These are phyloP conservation scores for Anthrax anthrax DNA, from an alignment of 2,888 invertebrate genomes.

Conservation along the genomic window DNA sequence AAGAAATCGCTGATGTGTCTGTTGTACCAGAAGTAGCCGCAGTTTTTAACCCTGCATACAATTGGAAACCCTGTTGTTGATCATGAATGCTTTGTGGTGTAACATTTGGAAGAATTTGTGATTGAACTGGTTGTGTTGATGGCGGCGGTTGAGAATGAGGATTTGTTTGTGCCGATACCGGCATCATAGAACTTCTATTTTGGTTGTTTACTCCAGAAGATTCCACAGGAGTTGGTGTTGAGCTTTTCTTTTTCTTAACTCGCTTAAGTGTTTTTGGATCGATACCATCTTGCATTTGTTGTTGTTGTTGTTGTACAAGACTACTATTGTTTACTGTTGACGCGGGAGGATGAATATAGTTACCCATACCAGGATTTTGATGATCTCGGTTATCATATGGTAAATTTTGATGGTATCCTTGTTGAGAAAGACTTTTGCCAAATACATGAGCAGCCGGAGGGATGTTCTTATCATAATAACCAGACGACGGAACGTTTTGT, in stretches of 20 bases:
- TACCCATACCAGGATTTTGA: constrained; percentile 8
- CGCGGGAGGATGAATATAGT: constrained; percentile 15
- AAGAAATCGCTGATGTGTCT: constrained; percentile 38
- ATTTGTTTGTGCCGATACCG: constrained; percentile 19
- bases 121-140: constrained; percentile 12
- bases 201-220: neutral
- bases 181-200: constrained; percentile 23
- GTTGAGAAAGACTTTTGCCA: constrained; percentile 32
- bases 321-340: constrained; percentile 20
- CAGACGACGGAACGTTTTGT: constrained; percentile 14
- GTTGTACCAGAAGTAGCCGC: constrained; percentile 15
- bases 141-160: constrained; percentile 17
- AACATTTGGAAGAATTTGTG: neutral
- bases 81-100: constrained; percentile 16
- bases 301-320: constrained; percentile 14
- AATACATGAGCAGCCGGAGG: constrained; percentile 47
- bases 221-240: constrained; percentile 2
- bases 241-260: constrained; percentile 1
- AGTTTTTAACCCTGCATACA: constrained; percentile 42
- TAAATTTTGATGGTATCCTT: constrained; percentile 17
- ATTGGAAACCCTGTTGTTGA: constrained; percentile 40
- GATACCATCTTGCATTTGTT: constrained; percentile 9
- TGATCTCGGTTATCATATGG: constrained; percentile 18
- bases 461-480: constrained; percentile 44
- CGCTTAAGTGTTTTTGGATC: constrained; percentile 5